A percentile compares a stretch with the other conserved stretches of the same genome.
phyloP scores from a whole-genome alignment of 2,113 vertebrate genomes.

The Lophochroa leadbeateri region DNA sequence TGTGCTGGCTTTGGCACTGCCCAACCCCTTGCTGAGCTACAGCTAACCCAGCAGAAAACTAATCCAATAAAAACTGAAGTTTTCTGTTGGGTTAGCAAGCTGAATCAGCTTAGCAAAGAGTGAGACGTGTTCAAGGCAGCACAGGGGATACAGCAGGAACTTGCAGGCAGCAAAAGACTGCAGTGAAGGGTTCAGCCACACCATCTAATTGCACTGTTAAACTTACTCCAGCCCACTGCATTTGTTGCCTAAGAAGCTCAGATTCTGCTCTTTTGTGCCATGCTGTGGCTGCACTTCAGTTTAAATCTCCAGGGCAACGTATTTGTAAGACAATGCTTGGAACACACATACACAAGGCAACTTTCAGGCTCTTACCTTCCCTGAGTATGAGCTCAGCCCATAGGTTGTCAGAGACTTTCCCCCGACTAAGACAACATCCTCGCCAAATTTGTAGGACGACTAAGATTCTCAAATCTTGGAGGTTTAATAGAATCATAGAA shows the following conservation, averaged over 20 bases:
- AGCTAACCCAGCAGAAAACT: neutral
- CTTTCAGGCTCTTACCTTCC: slow-evolving; percentile 82
- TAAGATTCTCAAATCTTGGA: no score
- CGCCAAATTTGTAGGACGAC: slow-evolving; percentile 93
- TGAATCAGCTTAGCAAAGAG: neutral
- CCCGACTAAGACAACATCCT: slow-evolving; percentile 94
- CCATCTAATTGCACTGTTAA: neutral
- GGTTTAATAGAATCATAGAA: no score
- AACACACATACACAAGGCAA: neutral
- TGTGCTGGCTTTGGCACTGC: neutral
- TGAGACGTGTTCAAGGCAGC: neutral
- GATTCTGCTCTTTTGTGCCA: neutral
- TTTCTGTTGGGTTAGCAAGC: neutral
- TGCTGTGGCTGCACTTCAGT: neutral
- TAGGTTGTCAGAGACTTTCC: slow-evolving; percentile 95
- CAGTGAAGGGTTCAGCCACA: neutral
- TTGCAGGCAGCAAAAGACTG: neutral
- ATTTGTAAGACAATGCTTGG: neutral
- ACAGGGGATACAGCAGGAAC: neutral
- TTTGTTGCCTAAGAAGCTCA: neutral
- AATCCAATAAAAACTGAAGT: neutral
- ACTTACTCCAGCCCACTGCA: neutral
- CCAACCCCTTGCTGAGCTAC: neutral
- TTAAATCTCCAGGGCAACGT: neutral
- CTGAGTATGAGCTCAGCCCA: slow-evolving; percentile 90